Conservation (phyloP, 2,888 invertebrate species). For the Tetanocera ferruginea region DNA sequence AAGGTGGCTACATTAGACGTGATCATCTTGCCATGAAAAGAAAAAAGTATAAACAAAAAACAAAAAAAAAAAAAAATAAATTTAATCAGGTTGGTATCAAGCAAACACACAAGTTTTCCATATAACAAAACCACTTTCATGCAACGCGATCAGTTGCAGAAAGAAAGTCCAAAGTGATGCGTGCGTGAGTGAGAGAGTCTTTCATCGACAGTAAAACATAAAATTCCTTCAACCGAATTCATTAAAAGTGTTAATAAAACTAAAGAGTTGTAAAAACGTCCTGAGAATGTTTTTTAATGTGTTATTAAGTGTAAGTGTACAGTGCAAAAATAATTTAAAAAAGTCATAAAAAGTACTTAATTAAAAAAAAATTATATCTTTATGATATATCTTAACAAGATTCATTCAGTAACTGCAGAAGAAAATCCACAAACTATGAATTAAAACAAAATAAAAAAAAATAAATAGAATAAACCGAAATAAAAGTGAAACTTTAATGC, state of each 20-base stretch:
- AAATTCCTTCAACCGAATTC: background rate
- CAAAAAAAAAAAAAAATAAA: background rate
- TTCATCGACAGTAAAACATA: conserved; percentile 30
- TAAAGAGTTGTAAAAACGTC: background rate
- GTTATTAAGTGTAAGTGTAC: conserved; percentile 9
- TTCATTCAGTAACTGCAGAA: too few relatives aligned
- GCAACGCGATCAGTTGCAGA: conserved; percentile 65
- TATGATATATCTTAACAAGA: too few relatives aligned
- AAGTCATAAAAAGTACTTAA: too few relatives aligned
- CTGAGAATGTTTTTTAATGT: background rate
- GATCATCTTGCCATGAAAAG: conserved; percentile 18
- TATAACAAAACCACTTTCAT: conserved; percentile 69
- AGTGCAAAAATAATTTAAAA: background rate
- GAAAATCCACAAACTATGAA: too few relatives aligned
- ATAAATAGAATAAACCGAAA: too few relatives aligned
- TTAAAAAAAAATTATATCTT: too few relatives aligned
- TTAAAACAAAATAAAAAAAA: too few relatives aligned
- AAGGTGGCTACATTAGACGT: conserved; percentile 20
- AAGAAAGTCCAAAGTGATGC: conserved; percentile 65
- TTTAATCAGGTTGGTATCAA: background rate
- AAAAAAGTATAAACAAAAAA: background rate
- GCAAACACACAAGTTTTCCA: conserved; percentile 48
- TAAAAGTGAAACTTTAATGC: too few relatives aligned
- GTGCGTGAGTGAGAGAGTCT: conserved; percentile 48
- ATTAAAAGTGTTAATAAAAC: background rate